Conservation (phyloP, 2,888 invertebrate species). For the Nomada goodeniana region DNA sequence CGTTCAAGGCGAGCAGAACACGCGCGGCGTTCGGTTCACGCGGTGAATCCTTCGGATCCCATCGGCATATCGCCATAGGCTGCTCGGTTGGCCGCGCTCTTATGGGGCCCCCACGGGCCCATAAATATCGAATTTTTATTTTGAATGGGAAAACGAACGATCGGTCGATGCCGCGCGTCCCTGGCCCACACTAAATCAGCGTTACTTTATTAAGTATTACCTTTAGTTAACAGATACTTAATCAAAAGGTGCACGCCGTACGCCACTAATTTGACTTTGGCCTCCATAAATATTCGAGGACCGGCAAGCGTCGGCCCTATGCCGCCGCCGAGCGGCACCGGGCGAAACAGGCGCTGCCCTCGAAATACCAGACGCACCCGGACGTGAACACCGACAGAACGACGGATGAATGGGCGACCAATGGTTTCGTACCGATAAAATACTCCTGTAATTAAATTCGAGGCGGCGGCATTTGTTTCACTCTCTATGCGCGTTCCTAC, state of each 20-base stretch:
- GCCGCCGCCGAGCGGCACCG: slow-evolving; percentile 50
- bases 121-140: slow-evolving; percentile 84
- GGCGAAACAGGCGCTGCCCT: slow-evolving; percentile 61
- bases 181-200: slow-evolving; percentile 82
- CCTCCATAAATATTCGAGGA: slow-evolving; percentile 83
- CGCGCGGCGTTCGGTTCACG: slow-evolving; percentile 30
- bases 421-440: slow-evolving; percentile 82
- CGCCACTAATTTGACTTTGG: slow-evolving; percentile 85
- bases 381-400: slow-evolving; percentile 70
- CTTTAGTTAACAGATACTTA: slow-evolving; percentile 85
- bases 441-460: slow-evolving; percentile 83
- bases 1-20: slow-evolving; percentile 40
- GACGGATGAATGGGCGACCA: slow-evolving; percentile 77
- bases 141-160: slow-evolving; percentile 83
- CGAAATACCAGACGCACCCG: slow-evolving; percentile 78
- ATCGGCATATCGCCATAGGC: slow-evolving; percentile 64
- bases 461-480: slow-evolving; percentile 78
- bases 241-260: slow-evolving; percentile 84
- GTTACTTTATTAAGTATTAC: slow-evolving; percentile 85
- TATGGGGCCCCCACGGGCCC: slow-evolving; percentile 62
- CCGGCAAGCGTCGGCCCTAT: slow-evolving; percentile 69
- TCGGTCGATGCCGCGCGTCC: slow-evolving; percentile 76
- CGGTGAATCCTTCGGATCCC: slow-evolving; percentile 66
- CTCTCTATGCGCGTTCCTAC: slow-evolving; percentile 62
- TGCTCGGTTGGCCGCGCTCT: slow-evolving; percentile 40